Evolutionary conservation across 2,797 vertebrate genomes (phyloP), one percentile per base, ranked within the genome.

Genomic region (Natrix natrix): DNA sequence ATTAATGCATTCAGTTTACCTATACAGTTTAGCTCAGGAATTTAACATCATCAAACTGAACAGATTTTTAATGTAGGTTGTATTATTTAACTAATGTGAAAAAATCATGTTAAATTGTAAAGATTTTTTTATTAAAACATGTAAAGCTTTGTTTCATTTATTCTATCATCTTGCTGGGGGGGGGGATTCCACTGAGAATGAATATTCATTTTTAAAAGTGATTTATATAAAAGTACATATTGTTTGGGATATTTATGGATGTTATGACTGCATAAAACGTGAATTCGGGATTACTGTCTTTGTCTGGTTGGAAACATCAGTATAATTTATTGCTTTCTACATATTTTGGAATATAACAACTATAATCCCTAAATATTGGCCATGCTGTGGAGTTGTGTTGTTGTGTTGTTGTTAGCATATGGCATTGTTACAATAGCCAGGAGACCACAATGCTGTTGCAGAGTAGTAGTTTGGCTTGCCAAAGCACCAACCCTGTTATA

Each of bases 11-110:
- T 96, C 97, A 93, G 96, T 95, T 97, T 97, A 97, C 94, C 95
- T 97, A 96, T 97, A 97, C 97, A 95, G 97, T 97, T 97, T 97
- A 97, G 97, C 98, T 98, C 98, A 98, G 98, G 98, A 98, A 93
- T 98, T 96, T 96, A 94, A 97, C 89, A 96, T 97, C 93, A 57
- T 96, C 96, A 96, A 96, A 92, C 59, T 95, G 95, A 96, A 96
- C 94, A 96, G 95, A 94, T 96, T 95, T 97, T 95, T 93, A 97
- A 97, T 97, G 94, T 95, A 95, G 96, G 96, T 95, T 88, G 95
- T 96, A 95, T 96, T 97, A 94, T 96, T 95, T 95, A 96, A 95
- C 93, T 97, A 90, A 94, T 96, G 93, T 97, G 87, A 90, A 91
- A 96, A 74, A 88, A 93, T 86, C 48, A 69, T 63, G 59, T 69